Evolutionary conservation across 2,797 vertebrate genomes (phyloP), one percentile per base, ranked within the genome.

Genomic region (Manis crassicaudata): DNA sequence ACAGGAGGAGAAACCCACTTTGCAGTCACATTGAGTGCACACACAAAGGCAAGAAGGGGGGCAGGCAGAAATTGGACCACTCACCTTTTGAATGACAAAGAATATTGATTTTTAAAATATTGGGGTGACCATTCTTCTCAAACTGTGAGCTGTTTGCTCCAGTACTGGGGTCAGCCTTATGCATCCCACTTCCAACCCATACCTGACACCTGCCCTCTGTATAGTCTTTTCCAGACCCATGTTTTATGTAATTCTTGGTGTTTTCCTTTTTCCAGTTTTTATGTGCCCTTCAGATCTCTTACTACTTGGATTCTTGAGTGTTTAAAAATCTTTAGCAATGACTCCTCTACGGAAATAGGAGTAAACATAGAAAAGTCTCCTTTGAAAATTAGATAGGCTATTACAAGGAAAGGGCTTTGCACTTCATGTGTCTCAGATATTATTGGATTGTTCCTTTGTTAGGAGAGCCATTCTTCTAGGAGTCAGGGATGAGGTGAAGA

Each of bases 21-120:
- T 68, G 72, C 52, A 87, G 90, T 43, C 77, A 88, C 72, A 94
- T 85, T 80, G 93, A 97, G 81, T 68, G 92, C 20, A 84, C 93
- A 89, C 46, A 92, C n/a, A 65, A 97, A 97, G 62, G 75, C 32
- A 6, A 94, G 60, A 54, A 73, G 29, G n/a, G n/a, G 32, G 52
- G 50, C 2, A 5, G n/a, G 54, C 3, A 80, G 90, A 56, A 72
- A 93, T 16, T 20, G 52, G n/a, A 43, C 75, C 1, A 6, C 43
- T 76, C 6, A 25, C 21, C 60, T 62, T 90, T 63, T 32, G 67
- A 96, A 65, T 5, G 11, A 63, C 60, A 67, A 87, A 95, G 65
- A 80, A 80, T 62, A 52, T 12, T 90, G 91, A 85, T 67, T 88
- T 96, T 87, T 95, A 7, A 89, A 91, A 92, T 58, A 63, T 21